Percentiles rank a stretch among this genome's conserved stretches.
phyloP scores from a whole-genome alignment of 92 coral and sea anemone genomes.

The Parazoanthus swiftii region DNA sequence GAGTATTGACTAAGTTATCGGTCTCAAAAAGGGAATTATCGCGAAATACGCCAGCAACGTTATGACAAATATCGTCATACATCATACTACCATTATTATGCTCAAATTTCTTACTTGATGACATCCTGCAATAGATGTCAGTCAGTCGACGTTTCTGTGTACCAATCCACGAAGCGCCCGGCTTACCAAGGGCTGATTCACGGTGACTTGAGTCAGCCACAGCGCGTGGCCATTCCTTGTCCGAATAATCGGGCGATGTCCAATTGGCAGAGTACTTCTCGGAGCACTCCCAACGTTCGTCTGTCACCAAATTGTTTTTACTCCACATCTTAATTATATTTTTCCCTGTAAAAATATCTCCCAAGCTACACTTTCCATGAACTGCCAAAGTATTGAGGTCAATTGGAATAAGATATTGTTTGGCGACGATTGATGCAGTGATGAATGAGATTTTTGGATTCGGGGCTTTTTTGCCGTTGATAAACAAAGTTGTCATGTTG shows the following conservation, averaged over 20 bases:
- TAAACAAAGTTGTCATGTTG: constrained; percentile 23
- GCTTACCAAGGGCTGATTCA: constrained; percentile 1
- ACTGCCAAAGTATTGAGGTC: constrained; percentile 2
- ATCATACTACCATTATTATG: too few relatives aligned
- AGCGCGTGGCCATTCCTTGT: neutral
- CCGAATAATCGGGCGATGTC: neutral
- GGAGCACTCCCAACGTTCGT: constrained; percentile 18
- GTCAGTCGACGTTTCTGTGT: neutral
- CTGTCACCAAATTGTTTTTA: neutral
- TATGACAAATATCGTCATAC: too few relatives aligned
- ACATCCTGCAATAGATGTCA: constrained; percentile 7
- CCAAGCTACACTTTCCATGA: constrained; percentile 9
- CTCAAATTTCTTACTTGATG: neutral
- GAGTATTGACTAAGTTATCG: too few relatives aligned
- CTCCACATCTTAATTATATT: constrained; percentile 29
- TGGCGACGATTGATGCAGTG: neutral
- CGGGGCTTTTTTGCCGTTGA: neutral
- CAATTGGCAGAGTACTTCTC: constrained; percentile 1
- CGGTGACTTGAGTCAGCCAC: neutral
- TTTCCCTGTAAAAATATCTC: neutral
- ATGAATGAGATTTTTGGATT: neutral
- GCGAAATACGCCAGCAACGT: too few relatives aligned
- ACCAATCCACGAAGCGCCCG: neutral
- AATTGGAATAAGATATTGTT: constrained; percentile 9
- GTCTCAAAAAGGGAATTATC: too few relatives aligned